Conservation (phyloP, 2,888 invertebrate genomes). For the Lochmaea capreae region DNA sequence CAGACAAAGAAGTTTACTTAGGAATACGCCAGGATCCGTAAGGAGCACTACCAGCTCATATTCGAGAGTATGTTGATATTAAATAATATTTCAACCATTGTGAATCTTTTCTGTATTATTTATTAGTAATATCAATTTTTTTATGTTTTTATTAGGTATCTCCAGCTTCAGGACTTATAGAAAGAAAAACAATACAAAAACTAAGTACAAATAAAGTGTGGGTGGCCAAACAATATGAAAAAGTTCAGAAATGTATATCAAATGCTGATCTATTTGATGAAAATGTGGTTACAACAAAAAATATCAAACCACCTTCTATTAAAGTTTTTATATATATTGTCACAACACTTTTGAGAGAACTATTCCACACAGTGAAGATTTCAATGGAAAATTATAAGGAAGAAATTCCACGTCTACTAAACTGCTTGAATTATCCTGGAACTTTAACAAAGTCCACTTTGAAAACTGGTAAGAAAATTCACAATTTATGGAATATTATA, state of each 20-base stretch:
- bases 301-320: slow-evolving; percentile 31
- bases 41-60: slow-evolving; percentile 14
- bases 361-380: slow-evolving; percentile 20
- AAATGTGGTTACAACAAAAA: slow-evolving; percentile 19
- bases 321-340: slow-evolving; percentile 29
- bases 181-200: slow-evolving; percentile 40
- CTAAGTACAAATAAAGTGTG: slow-evolving; percentile 36
- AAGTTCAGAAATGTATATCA: slow-evolving; percentile 38
- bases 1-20: slow-evolving; percentile 17
- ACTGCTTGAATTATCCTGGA: slow-evolving; percentile 27
- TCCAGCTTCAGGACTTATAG: slow-evolving; percentile 28
- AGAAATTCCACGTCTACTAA: slow-evolving; percentile 21
- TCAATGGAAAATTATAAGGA: slow-evolving; percentile 32
- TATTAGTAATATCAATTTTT: neutral
- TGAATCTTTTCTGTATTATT: neutral
- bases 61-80: slow-evolving; percentile 29
- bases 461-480: slow-evolving; percentile 24
- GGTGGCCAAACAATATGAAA: slow-evolving; percentile 38
- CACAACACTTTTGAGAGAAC: slow-evolving; percentile 12
- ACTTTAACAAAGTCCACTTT: slow-evolving; percentile 24
- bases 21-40: slow-evolving; percentile 30
- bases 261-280: slow-evolving; percentile 26
- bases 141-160: slow-evolving; percentile 26
- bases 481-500: neutral
- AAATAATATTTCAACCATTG: neutral